Base-by-base conservation (phyloP, 2,113 vertebrate species). In the Triplophysa dalaica region DNA sequence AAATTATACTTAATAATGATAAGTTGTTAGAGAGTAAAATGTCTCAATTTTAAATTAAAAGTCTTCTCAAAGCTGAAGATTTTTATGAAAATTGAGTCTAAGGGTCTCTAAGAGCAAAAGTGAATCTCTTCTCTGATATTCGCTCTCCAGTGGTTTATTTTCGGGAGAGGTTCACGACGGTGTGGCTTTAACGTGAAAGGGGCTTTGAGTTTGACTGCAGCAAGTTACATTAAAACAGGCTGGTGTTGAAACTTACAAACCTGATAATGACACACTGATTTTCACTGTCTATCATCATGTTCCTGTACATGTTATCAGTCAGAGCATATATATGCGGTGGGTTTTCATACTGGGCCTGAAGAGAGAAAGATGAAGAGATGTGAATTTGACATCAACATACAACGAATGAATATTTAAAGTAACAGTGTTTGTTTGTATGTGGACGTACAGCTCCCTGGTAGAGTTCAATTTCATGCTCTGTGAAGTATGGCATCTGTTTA, bases 401-500 rank as follows among this genome's bases (percentile, higher is more conserved):
- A 38, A 33, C 38, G 21, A 58, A 7, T 19, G 21, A 0, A 68
- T 4, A 17, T 7, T 24, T 19, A 45, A 45, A 11, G 43, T 4
- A 4, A 52, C 1, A 52, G 24, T 68, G 26, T 54, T 38, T 52
- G 1, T 9, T 1, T 56, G n/a, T 17, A 0, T 72, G 33, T 77
- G 41, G 81, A 93, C 97, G 96, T 87, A 98, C 97, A 81, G 97
- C 95, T 50, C 97, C 97, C 92, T 99, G 97, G 90, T 99, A 98
- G 43, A 98, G 88, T 86, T 98, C 96, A 0, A 98, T 87, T 88
- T 99, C 97, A 0, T 94, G 89, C 80, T 98, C 96, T 0, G 97
- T 98, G 89, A 99, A 99, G 60, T 99, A 99, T 0, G 97, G 97
- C 97, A 99, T 99, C 93, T 98, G 97, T 87, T 99, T 99, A 88